These are phyloP conservation scores for Papilio helenus DNA, from an alignment of 1,140 invertebrate genomes.

Conservation along the genomic window DNA sequence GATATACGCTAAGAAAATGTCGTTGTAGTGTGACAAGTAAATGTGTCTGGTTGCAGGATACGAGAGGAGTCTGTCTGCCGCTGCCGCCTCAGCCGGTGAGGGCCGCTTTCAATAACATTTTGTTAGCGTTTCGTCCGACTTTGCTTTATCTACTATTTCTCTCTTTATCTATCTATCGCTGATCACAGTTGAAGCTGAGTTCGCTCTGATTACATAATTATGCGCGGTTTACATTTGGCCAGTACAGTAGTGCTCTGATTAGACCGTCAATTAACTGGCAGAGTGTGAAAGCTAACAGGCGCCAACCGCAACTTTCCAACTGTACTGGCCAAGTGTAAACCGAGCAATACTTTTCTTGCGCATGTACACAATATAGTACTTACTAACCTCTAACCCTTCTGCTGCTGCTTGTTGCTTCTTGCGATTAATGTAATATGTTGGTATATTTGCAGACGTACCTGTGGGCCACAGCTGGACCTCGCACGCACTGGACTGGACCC, in stretches of 20 bases:
- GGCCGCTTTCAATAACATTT: slow-evolving; percentile 43
- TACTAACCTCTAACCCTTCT: too few relatives aligned
- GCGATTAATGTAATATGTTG: background rate
- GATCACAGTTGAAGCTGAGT: too few relatives aligned
- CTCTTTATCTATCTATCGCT: too few relatives aligned
- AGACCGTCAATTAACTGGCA: too few relatives aligned
- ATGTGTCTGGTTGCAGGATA: slow-evolving; percentile 54
- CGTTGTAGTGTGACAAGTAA: slow-evolving; percentile 35
- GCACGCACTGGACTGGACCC: slow-evolving; percentile 20
- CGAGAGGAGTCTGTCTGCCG: slow-evolving; percentile 47
- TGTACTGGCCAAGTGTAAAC: too few relatives aligned
- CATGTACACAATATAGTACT: too few relatives aligned
- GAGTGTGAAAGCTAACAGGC: too few relatives aligned
- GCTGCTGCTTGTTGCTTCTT: background rate
- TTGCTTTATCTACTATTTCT: background rate
- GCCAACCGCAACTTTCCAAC: too few relatives aligned
- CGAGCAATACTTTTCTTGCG: too few relatives aligned
- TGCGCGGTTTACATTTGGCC: too few relatives aligned
- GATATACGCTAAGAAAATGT: slow-evolving; percentile 47
- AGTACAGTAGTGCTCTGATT: too few relatives aligned
- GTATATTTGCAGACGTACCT: background rate
- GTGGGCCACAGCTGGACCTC: background rate
- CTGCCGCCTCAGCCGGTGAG: slow-evolving; percentile 46
- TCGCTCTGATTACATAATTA: too few relatives aligned
- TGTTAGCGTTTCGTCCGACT: slow-evolving; percentile 31